These are phyloP conservation scores for Corythornis cristatus DNA, from an alignment of 2,113 vertebrate species.

Conservation along the genomic window DNA sequence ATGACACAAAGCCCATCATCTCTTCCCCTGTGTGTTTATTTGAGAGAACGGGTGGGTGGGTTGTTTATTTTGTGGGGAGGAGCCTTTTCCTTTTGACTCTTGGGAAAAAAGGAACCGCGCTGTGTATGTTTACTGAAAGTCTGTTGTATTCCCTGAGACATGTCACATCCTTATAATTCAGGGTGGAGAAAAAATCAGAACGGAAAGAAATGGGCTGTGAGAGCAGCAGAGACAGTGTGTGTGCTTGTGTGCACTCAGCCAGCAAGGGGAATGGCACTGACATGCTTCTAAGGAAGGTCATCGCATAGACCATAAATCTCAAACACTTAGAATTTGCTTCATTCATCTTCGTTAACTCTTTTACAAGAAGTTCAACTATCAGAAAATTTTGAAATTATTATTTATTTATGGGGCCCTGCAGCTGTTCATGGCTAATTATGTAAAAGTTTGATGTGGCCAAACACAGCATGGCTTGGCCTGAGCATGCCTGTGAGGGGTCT, in stretches of 20 bases:
- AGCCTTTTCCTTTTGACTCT: slow-evolving; percentile 35
- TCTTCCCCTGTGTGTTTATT: not conserved
- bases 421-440: not conserved
- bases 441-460: not conserved
- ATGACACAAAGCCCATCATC: not conserved
- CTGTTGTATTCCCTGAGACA: not conserved
- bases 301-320: slow-evolving; percentile 31
- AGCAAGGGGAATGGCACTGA: slow-evolving; percentile 45
- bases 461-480: not conserved
- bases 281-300: slow-evolving; percentile 61
- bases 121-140: slow-evolving; percentile 30
- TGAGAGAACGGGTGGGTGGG: not conserved
- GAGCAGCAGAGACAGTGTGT: not conserved
- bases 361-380: not conserved
- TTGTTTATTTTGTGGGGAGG: slow-evolving; percentile 44
- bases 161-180: slow-evolving; percentile 18
- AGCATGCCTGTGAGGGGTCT: not conserved
- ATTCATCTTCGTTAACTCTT: not conserved
- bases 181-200: not conserved
- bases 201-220: not conserved
- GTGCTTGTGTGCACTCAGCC: not conserved
- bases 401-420: slow-evolving; percentile 10
- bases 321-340: slow-evolving; percentile 31
- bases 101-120: slow-evolving; percentile 6
- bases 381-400: not conserved